These are phyloP conservation scores for Ligdia adustata DNA, from an alignment of 2,888 invertebrate species.

Conservation along the genomic window DNA sequence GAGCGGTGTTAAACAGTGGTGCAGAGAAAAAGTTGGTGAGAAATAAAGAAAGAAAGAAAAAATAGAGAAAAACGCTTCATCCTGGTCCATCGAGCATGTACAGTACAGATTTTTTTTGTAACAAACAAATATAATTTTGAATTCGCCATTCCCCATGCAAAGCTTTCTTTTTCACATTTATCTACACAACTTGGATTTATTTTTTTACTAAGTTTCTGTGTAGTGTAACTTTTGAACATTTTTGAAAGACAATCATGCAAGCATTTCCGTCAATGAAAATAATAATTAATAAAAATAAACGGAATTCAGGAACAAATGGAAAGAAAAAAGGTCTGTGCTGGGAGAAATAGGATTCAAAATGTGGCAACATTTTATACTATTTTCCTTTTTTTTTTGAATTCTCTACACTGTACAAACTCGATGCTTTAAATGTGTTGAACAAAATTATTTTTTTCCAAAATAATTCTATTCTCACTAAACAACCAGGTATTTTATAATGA, in stretches of 20 bases:
- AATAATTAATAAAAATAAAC: conserved; percentile 20
- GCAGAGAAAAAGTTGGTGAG: conserved; percentile 38
- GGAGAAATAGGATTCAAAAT: conserved; percentile 48
- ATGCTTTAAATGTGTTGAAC: conserved; percentile 44
- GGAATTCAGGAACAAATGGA: conserved; percentile 40
- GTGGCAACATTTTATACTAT: conserved; percentile 75
- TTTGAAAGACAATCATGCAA: conserved; percentile 24
- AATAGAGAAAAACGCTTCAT: conserved; percentile 41
- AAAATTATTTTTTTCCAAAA: conserved; percentile 33
- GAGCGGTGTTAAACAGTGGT: conserved; percentile 45
- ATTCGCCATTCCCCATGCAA: conserved; percentile 52
- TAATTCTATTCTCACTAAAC: conserved; percentile 32
- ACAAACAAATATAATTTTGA: conserved; percentile 30
- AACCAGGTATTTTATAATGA: conserved; percentile 62
- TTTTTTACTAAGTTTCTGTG: background rate
- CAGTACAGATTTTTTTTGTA: conserved; percentile 56
- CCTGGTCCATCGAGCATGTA: conserved; percentile 80
- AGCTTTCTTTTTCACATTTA: conserved; percentile 26
- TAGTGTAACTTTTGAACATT: background rate
- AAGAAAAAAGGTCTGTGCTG: conserved; percentile 59
- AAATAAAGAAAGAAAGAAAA: conserved; percentile 30
- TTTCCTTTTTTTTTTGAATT: conserved; percentile 51
- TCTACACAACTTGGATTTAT: background rate
- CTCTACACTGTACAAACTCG: conserved; percentile 81
- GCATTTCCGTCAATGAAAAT: conserved; percentile 9